Evolutionary conservation across 2,888 invertebrate genomes (phyloP).

Genomic region (Omphaloscelis lunosa): DNA sequence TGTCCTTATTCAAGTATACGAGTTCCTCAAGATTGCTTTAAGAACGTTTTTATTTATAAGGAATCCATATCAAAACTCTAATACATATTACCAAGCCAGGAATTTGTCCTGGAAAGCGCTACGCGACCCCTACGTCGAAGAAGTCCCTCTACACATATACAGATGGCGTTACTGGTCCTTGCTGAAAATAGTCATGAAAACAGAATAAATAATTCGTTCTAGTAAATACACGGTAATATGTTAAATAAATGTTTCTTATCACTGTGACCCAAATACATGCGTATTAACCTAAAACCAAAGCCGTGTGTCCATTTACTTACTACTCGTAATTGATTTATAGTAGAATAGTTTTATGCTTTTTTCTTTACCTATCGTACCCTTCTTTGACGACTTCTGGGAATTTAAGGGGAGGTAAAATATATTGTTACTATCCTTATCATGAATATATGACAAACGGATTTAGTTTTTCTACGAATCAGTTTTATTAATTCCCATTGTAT

Average conservation of each 20-base stretch:
- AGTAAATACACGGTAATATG: slow-evolving; percentile 26
- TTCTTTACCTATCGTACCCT: slow-evolving; percentile 1
- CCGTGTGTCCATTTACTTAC: slow-evolving; percentile 35
- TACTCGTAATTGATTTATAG: slow-evolving; percentile 46
- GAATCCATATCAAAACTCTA: not conserved
- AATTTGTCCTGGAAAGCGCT: not conserved
- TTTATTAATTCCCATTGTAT: not conserved
- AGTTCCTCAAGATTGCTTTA: not conserved
- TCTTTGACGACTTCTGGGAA: slow-evolving; percentile 26
- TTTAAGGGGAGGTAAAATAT: slow-evolving; percentile 9
- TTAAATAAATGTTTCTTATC: slow-evolving; percentile 74
- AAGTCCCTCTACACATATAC: slow-evolving; percentile 22
- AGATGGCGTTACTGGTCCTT: slow-evolving; percentile 36
- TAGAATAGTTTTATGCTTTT: slow-evolving; percentile 24
- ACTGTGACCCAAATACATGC: slow-evolving; percentile 74
- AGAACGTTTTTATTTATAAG: not conserved
- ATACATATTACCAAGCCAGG: not conserved
- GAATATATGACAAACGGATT: slow-evolving; percentile 22
- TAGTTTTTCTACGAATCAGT: slow-evolving; percentile 20
- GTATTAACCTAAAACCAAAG: slow-evolving; percentile 73
- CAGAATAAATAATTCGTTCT: slow-evolving; percentile 28
- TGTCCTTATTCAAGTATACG: not conserved
- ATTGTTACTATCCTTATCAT: not conserved
- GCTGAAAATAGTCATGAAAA: slow-evolving; percentile 7
- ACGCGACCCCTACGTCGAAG: not conserved